Base-by-base conservation (phyloP, 2,797 vertebrate species). In the Enteromius paludinosus region DNA sequence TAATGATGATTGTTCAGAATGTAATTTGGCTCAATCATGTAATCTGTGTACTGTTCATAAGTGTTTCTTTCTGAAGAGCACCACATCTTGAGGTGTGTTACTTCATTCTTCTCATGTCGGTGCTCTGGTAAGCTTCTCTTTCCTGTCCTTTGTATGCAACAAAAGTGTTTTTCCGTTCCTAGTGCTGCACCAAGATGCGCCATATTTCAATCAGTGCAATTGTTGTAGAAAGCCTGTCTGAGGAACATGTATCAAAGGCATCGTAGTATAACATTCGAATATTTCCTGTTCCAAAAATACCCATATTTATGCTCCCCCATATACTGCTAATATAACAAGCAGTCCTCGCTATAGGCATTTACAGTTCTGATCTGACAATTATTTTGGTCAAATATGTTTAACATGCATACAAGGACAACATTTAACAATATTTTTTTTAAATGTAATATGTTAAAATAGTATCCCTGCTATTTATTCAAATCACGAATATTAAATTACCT, bases 181-280 rank as follows among this genome's bases (percentile, higher is more conserved):
- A 1, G 61, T 45, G 5, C 65, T 43, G 23, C 17, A 47, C 38
- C 18, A 70, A 28, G 25, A 61, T 43, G 6, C 10, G 1, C 62
- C 4, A 20, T 62, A 62, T 77, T 64, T 72, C 41, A 80, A 45
- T 62, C 54, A 49, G 41, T 72, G 54, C 68, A 45, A 20, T 20
- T 59, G 10, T 70, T 30, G 56, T 71, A 25, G 52, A 75, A 75
- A 59, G 18, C 5, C 47, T 47, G 41, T 69, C 41, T 77, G 43
- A 17, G 20, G 43, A 28, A n/a, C 73, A 70, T 49, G 61, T 33
- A 66, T 59, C 73, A 83, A 83, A 80, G 72, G 65, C 70, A 69
- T 62, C 30, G 59, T 23, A 23, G 25, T 62, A 28, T 62, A 38
- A 71, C 56, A 70, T 73, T 77, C 33, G 49, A 33, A 66, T 5